Evolutionary conservation across 2,888 invertebrate species (phyloP).

Genomic region (Atrina japonica): DNA sequence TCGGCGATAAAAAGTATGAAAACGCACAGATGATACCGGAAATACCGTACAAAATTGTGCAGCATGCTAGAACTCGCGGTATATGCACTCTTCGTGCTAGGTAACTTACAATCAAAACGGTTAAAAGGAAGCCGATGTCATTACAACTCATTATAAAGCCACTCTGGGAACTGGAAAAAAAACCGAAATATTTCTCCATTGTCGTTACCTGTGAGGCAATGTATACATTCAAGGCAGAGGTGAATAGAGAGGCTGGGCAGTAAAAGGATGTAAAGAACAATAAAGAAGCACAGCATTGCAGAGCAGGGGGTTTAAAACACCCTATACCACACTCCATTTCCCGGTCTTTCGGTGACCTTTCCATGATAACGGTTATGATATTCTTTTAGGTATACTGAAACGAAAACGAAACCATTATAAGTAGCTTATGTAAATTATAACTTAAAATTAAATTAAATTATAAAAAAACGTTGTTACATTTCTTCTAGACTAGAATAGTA

Average conservation of each 20-base stretch:
- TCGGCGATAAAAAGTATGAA: constrained; percentile 48
- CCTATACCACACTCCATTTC: constrained; percentile 61
- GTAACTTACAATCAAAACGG: constrained; percentile 56
- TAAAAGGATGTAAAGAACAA: constrained; percentile 48
- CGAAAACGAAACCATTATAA: too few species aligned
- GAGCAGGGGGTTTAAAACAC: constrained; percentile 38
- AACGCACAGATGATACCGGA: constrained; percentile 54
- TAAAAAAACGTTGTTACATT: too few species aligned
- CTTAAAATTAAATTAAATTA: too few species aligned
- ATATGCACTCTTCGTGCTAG: constrained; percentile 56
- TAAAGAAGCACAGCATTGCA: constrained; percentile 53
- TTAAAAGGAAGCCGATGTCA: constrained; percentile 66
- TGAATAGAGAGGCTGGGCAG: constrained; percentile 51
- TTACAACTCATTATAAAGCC: constrained; percentile 70
- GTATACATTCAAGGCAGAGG: constrained; percentile 54
- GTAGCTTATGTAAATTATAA: too few species aligned
- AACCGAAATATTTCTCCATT: constrained; percentile 68
- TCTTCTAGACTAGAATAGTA: too few species aligned
- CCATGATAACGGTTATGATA: too few species aligned
- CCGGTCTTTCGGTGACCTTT: too few species aligned
- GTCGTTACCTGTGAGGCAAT: constrained; percentile 66
- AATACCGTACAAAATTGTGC: constrained; percentile 50
- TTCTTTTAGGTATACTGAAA: too few species aligned
- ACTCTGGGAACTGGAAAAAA: constrained; percentile 65
- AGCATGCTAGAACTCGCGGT: constrained; percentile 46